Evolutionary conservation across 2,797 vertebrate species (phyloP), one percentile per base, ranked within the genome.

Genomic region (Lepus oiostolus): DNA sequence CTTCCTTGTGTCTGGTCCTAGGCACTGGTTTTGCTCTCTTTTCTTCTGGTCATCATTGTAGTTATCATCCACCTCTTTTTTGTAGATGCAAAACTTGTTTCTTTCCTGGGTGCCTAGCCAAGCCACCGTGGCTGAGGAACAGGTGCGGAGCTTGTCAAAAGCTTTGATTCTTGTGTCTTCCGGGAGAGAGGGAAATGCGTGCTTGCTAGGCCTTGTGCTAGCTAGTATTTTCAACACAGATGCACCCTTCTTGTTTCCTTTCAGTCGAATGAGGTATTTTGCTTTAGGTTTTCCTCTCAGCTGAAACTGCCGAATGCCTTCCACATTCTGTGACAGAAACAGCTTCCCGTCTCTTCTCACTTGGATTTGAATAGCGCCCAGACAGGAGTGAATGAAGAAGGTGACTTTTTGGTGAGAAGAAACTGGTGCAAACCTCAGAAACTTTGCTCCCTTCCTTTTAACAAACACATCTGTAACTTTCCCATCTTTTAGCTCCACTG

Each of bases 51-150:
- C 99, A 90, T 99, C 99, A 0, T 96, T 99, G 60, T 99, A 99
- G 83, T 97, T 98, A 50, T 99, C 99, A 0, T 98, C 98, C 88
- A 99, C 99, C 95, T 99, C 99, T 72, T 98, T 99, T 94, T 98
- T 99, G 97, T 99, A 99, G 96, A 99, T 99, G 97, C 99, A 99
- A 98, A 99, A 99, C 96, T 99, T 99, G 98, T 99, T 99, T 97
- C 99, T 99, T 94, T 99, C 99, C 98, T 99, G 99, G 0, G 99
- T 99, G 97, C 99, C 99, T 47, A 99, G 98, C 99, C 99, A 99
- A 0, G 99, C 99, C 96, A 99, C 99, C 0, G 99, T 99, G 97
- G 98, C 99, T 0, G 99, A 99, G 70, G 99, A 98, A 90, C 99
- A 99, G 0, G 99, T 99, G 91, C 99, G 99, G 83, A 99, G 99